Base-by-base conservation (phyloP, 2,797 vertebrate species). In the Halcyon chelicuti region DNA sequence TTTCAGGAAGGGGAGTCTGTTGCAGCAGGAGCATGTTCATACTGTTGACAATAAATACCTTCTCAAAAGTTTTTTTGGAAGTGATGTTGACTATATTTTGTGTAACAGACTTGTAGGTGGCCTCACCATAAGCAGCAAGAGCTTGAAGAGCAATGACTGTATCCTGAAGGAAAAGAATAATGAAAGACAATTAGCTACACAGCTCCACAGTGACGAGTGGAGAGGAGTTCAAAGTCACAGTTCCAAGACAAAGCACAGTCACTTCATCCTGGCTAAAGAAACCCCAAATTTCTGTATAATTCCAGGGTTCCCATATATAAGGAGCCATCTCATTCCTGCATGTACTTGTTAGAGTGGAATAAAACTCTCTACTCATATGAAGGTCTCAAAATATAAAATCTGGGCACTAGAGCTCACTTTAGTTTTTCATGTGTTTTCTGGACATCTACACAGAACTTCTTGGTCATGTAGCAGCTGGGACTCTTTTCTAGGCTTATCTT, bases 91-190 rank as follows among this genome's bases (percentile, higher is more conserved):
- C 98, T 9, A 44, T 18, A 17, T 97, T 97, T 66, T 84, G 86
- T 66, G 97, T 97, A 35, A 95, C 91, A 19, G 92, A 86, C 20
- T 96, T 98, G 96, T 98, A 99, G 83, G 98, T 98, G 92, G 97
- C 95, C 52, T 97, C 90, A 29, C 97, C 97, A 40, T 99, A 99
- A 74, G 97, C 97, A 16, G 99, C 97, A 4, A 99, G 97, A 3
- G 99, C 99, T 97, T 99, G 98, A 47, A 99, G 98, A 78, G 99
- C 99, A 86, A 99, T 98, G 51, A 99, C 98, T 1, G 99, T 99
- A 97, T 99, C 99, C 99, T 99, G 93, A 73, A 85, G 52, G 46
- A 72, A 85, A 58, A 79, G 33, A 39, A 80, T 21, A 52, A 47
- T 29, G 44, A 20, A 84, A 61, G 29, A 23, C 16, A 55, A 28